phyloP scores from a whole-genome alignment of 2,113 vertebrate genomes.

The Candoia aspera region DNA sequence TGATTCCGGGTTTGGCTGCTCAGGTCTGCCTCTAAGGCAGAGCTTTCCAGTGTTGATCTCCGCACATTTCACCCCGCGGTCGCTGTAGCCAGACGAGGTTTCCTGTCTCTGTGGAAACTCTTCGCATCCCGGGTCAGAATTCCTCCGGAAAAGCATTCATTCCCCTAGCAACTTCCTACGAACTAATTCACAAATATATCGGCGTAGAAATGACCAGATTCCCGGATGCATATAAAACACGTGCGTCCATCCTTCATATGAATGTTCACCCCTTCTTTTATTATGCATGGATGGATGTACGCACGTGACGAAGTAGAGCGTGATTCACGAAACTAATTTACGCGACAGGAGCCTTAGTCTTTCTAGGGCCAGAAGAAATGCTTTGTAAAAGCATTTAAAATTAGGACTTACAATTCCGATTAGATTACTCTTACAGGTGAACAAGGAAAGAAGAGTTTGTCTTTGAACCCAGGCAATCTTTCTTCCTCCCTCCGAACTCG shows the following conservation, averaged over 20 bases:
- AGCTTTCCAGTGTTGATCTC: slow-evolving; percentile 73
- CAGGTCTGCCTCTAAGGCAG: slow-evolving; percentile 40
- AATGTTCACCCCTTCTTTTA: not conserved
- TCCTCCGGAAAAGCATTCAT: not conserved
- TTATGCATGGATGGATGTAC: not conserved
- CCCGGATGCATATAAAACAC: not conserved
- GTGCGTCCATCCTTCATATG: not conserved
- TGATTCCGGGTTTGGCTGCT: slow-evolving; percentile 26
- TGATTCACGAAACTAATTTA: not conserved
- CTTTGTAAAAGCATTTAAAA: not conserved
- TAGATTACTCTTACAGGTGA: not conserved
- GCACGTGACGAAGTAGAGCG: not conserved
- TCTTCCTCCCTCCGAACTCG: not conserved
- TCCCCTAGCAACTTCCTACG: not conserved
- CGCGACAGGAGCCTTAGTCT: not conserved
- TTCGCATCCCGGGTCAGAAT: not conserved
- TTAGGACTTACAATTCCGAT: not conserved
- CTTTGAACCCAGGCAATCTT: not conserved
- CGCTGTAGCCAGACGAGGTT: not conserved
- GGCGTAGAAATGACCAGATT: not conserved
- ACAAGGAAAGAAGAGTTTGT: not conserved
- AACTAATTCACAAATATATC: not conserved
- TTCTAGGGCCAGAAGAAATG: not conserved
- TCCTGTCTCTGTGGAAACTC: slow-evolving; percentile 1
- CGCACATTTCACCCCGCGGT: slow-evolving; percentile 8